Percentiles rank a stretch among this genome's conserved stretches.
These are phyloP conservation scores for Leptestheria dahalacensis DNA, from an alignment of 1,140 invertebrate genomes.

Conservation along the genomic window DNA sequence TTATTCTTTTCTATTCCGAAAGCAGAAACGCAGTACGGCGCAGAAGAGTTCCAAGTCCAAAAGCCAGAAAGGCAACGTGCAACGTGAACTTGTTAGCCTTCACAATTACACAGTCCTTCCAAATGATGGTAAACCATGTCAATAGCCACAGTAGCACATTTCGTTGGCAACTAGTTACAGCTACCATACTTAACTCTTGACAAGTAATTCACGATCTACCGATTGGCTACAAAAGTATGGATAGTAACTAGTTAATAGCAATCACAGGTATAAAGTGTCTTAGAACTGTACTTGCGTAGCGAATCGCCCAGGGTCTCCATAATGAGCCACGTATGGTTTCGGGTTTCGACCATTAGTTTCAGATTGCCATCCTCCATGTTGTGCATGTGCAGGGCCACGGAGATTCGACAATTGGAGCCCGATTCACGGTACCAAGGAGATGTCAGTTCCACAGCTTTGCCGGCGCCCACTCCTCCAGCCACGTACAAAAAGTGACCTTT, in stretches of 20 bases:
- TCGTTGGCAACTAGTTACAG: too few relatives aligned
- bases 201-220: neutral
- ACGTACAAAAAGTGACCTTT: constrained; percentile 15
- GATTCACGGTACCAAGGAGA: constrained; percentile 13
- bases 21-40: too few relatives aligned
- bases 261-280: neutral
- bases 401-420: constrained; percentile 9
- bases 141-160: too few relatives aligned
- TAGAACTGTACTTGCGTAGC: neutral
- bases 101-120: too few relatives aligned
- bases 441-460: constrained; percentile 6
- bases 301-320: constrained; percentile 11
- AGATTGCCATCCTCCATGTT: constrained; percentile 15
- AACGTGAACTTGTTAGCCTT: too few relatives aligned
- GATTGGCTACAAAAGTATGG: neutral
- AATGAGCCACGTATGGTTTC: constrained; percentile 13
- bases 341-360: constrained; percentile 13
- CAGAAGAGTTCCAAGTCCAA: too few relatives aligned
- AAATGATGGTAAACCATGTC: too few relatives aligned
- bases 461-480: neutral
- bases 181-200: neutral
- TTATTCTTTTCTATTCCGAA: too few relatives aligned
- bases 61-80: too few relatives aligned
- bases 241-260: neutral
- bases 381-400: constrained; percentile 14